Evolutionary conservation across 1,140 invertebrate species (phyloP).

Genomic region (Aphidius gifuensis): DNA sequence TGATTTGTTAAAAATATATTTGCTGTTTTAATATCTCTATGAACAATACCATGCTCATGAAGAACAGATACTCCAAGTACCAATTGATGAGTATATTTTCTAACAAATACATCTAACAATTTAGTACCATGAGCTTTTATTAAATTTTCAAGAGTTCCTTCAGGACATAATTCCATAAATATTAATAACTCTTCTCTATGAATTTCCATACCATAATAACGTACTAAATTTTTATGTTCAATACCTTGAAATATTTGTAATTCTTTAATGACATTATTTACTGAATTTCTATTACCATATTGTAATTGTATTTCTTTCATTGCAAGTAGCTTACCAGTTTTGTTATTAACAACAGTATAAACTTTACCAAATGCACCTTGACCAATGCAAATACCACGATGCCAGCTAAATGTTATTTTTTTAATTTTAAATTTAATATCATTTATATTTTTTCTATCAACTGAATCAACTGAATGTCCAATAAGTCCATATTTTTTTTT

Average conservation of each 20-base stretch:
- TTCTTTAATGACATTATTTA: conserved; percentile 82
- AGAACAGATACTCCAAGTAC: conserved; percentile 71
- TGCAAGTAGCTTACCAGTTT: conserved; percentile 85
- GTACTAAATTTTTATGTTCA: conserved; percentile 80
- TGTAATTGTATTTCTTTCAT: conserved; percentile 90
- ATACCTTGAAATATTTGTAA: conserved; percentile 88
- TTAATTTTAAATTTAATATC: conserved; percentile 62
- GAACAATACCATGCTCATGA: conserved; percentile 75
- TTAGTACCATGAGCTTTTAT: conserved; percentile 66
- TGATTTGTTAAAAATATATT: conserved; percentile 85
- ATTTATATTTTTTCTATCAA: conserved; percentile 50
- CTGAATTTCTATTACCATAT: conserved; percentile 74
- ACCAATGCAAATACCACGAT: conserved; percentile 85
- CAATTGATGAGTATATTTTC: conserved; percentile 80
- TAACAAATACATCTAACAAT: conserved; percentile 72
- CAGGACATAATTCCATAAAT: conserved; percentile 85
- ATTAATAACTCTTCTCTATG: conserved; percentile 84
- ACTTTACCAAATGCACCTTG: conserved; percentile 81
- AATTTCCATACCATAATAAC: conserved; percentile 89
- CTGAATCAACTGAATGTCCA: conserved; percentile 60
- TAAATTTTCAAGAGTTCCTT: conserved; percentile 78
- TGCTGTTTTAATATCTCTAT: conserved; percentile 83
- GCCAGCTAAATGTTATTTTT: conserved; percentile 85
- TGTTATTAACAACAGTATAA: conserved; percentile 89
- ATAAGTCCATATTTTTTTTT: conserved; percentile 66